Conservation (phyloP, 2,888 invertebrate species). For the Drosophila neutralis region DNA sequence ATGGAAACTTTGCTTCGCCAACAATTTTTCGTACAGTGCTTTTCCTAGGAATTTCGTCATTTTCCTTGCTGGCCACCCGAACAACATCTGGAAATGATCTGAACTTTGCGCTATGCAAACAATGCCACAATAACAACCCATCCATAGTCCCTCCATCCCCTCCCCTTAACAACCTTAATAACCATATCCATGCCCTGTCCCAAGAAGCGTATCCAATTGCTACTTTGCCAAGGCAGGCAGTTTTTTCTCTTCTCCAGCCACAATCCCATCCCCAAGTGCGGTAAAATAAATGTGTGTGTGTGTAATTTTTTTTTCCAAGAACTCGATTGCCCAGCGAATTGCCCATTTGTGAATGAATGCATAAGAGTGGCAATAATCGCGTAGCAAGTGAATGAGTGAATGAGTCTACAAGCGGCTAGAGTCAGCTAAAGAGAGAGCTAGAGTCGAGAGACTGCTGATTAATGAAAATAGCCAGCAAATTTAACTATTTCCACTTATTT, state of each 20-base stretch:
- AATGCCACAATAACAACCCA: slow-evolving; percentile 36
- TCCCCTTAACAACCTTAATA: no score
- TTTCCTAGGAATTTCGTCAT: slow-evolving; percentile 51
- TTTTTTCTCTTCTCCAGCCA: slow-evolving; percentile 32
- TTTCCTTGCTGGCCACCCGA: slow-evolving; percentile 14
- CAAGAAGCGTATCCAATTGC: slow-evolving; percentile 68
- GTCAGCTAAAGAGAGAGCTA: slow-evolving; percentile 23
- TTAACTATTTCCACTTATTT: slow-evolving; percentile 14
- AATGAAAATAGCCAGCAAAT: slow-evolving; percentile 22
- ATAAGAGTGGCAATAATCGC: slow-evolving; percentile 17
- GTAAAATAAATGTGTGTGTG: slow-evolving; percentile 8
- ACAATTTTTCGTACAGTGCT: slow-evolving; percentile 44
- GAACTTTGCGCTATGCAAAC: slow-evolving; percentile 58
- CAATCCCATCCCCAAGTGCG: not conserved
- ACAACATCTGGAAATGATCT: slow-evolving; percentile 57
- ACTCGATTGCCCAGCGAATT: slow-evolving; percentile 35
- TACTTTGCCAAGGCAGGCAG: slow-evolving; percentile 63
- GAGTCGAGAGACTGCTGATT: slow-evolving; percentile 24
- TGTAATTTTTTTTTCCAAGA: slow-evolving; percentile 58
- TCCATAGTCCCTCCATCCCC: not conserved
- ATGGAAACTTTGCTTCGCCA: slow-evolving; percentile 32
- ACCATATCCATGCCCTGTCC: slow-evolving; percentile 36
- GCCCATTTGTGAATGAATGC: slow-evolving; percentile 60
- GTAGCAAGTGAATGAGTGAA: slow-evolving; percentile 38
- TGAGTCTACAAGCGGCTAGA: slow-evolving; percentile 26